A percentile compares a stretch with the other conserved stretches of the same genome.
Evolutionary conservation across 2,888 invertebrate genomes (phyloP).

Genomic region (Fragum fragum): DNA sequence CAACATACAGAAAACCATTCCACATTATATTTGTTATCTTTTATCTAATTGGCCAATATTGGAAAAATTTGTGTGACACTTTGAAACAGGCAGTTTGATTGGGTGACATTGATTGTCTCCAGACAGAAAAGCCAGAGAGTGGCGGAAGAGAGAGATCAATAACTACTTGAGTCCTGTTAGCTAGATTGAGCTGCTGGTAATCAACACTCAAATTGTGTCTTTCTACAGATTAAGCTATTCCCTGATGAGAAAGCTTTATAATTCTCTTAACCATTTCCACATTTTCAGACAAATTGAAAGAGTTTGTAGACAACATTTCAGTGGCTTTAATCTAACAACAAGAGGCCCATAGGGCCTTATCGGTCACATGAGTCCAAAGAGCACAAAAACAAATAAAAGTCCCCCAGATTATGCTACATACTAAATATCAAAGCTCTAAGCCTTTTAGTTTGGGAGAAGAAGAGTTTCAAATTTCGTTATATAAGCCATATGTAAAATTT

Average conservation of each 20-base stretch:
- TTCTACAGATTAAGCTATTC: slow-evolving; percentile 11
- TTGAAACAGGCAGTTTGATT: slow-evolving; percentile 11
- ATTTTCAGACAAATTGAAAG: too few relatives aligned
- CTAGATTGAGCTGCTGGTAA: slow-evolving; percentile 11
- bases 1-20: slow-evolving; percentile 16
- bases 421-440: too few relatives aligned
- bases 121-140: not conserved
- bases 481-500: too few relatives aligned
- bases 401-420: too few relatives aligned
- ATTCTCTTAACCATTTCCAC: too few relatives aligned
- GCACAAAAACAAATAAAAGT: too few relatives aligned
- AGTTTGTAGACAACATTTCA: too few relatives aligned
- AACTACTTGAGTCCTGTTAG: slow-evolving; percentile 19
- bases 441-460: too few relatives aligned
- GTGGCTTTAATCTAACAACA: too few relatives aligned
- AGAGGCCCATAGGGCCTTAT: too few relatives aligned
- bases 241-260: not conserved
- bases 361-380: too few relatives aligned
- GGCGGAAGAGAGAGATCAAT: slow-evolving; percentile 13
- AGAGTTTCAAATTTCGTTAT: too few relatives aligned
- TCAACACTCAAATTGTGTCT: slow-evolving; percentile 20
- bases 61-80: slow-evolving; percentile 23
- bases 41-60: slow-evolving; percentile 36
- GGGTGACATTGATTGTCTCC: slow-evolving; percentile 6
- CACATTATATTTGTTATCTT: slow-evolving; percentile 12